Evolutionary conservation across 2,797 vertebrate genomes (phyloP), one percentile per base, ranked within the genome.

Genomic region (Toxotes lorentzi): DNA sequence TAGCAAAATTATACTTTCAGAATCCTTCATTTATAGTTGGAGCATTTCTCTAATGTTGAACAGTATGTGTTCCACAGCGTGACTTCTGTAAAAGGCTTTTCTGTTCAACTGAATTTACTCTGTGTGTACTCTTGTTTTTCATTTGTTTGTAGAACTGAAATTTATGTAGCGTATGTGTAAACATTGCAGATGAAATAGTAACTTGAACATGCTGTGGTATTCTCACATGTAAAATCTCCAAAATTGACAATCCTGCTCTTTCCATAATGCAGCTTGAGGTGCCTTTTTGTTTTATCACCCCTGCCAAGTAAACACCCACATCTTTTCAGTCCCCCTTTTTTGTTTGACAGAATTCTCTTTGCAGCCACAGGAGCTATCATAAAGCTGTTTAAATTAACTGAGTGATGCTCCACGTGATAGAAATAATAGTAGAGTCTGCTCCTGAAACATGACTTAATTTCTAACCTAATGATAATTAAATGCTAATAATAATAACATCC

Each of bases 341-440:
- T 54, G 40, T 69, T 35, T 69, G 17, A n/a, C 65, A 47, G 41
- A 69, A 61, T 64, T 70, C 34, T 41, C 30, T 61, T 27, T 13
- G 51, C 23, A 53, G 38, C 38, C 3, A 43, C 58, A 5, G n/a
- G 41, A 64, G 3, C 12, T 40, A 50, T 45, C 11, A 45, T 34
- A 40, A n/a, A 58, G 58, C 58, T 79, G 40, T 48, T 69, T 40
- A 11, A 43, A 2, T 7, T 24, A 43, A 11, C 38, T 74, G 0
- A 58, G 47, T 51, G 63, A 11, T 19, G n/a, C 30, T 30, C 23
- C 38, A 48, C 40, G 41, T 34, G 19, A 63, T 48, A 14, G 24
- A 51, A 51, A 24, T 51, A 7, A 24, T 51, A 24, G 11, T 51
- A 13, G n/a, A 5, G 48, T 38, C 57, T 40, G 6, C 38, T 24